Percentiles rank a stretch among this genome's conserved stretches.
phyloP scores from a whole-genome alignment of 2,888 invertebrate genomes.

The Eumerus sabulonum region DNA sequence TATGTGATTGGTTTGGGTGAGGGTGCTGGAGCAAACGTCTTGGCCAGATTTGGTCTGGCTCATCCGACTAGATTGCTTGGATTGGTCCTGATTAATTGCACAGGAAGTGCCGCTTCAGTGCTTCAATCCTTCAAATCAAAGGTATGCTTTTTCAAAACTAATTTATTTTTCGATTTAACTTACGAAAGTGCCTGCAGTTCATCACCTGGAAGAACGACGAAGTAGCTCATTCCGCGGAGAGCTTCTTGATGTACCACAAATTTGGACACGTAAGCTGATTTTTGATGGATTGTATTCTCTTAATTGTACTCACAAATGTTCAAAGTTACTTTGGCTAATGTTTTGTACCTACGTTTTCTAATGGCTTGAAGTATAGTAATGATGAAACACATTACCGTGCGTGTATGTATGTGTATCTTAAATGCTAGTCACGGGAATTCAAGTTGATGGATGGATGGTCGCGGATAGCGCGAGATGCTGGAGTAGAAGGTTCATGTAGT shows the following conservation, averaged over 20 bases:
- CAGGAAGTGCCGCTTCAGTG: constrained; percentile 91
- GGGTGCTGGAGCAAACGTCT: constrained; percentile 92
- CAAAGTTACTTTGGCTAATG: not conserved
- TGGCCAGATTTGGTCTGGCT: constrained; percentile 90
- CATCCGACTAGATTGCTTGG: constrained; percentile 89
- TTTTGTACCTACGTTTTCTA: not conserved
- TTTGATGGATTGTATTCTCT: not conserved
- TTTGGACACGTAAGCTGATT: constrained; percentile 92
- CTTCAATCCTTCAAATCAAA: constrained; percentile 91
- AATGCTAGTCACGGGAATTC: no score
- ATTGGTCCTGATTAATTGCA: constrained; percentile 91
- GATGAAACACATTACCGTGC: no score
- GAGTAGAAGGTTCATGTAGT: no score
- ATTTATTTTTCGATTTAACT: no score
- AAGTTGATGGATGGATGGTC: no score
- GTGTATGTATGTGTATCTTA: no score
- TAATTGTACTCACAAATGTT: not conserved
- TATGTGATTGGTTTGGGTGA: constrained; percentile 92
- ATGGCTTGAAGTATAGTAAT: constrained; percentile 11
- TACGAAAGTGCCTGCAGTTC: constrained; percentile 80
- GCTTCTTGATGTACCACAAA: constrained; percentile 92
- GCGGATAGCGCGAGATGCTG: no score
- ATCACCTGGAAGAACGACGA: constrained; percentile 91
- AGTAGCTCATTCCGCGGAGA: constrained; percentile 92
- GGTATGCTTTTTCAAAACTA: constrained; percentile 79